Evolutionary conservation across 1,140 invertebrate species (phyloP), one percentile per base, ranked within the genome.

Genomic region (Macrobrachium rosenbergii): DNA sequence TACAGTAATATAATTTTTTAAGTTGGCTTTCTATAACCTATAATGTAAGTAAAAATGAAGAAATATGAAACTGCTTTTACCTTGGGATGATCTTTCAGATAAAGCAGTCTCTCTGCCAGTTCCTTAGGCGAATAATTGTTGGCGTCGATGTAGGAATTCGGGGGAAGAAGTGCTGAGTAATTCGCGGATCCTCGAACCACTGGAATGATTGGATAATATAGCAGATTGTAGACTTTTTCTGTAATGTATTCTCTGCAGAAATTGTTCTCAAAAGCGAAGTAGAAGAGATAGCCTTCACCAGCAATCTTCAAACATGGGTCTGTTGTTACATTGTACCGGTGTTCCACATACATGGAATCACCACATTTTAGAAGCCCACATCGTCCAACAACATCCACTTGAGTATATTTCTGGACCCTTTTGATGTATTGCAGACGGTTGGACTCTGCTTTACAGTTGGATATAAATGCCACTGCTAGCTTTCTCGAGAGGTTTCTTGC

Each of bases 101-200:
- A 19, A 19, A 23, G 21, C 83, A 86, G 43, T 52, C 63, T 69
- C 16, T 79, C 12, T 10, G 83, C 83, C 17, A 86, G 59, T 37
- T 82, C 43, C 21, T 62, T 5, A 2, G 83, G 83, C n/a, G 43
- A 28, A 45, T 80, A 86, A 7, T 78, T 37, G 2, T 43, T 12
- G 0, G 93, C 93, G 90, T 95, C 92, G 69, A 95, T 94, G 89
- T 94, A 96, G 0, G 95, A 96, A 83, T 92, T 90, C 0, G 94
- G 93, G 0, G 96, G 96, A n/a, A 96, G 92, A 16, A 94, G 88
- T 89, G 89, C 92, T 28, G 91, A 91, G 91, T 93, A 95, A 91
- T 93, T 93, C 11, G 90, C 89, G 0, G 94, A 92, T 2, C 95
- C 95, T 92, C 95, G 93, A 28, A 96, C 94, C 59, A 96, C 92